phyloP scores from a whole-genome alignment of 1,140 invertebrate genomes.

The Melanaphis sacchari region DNA sequence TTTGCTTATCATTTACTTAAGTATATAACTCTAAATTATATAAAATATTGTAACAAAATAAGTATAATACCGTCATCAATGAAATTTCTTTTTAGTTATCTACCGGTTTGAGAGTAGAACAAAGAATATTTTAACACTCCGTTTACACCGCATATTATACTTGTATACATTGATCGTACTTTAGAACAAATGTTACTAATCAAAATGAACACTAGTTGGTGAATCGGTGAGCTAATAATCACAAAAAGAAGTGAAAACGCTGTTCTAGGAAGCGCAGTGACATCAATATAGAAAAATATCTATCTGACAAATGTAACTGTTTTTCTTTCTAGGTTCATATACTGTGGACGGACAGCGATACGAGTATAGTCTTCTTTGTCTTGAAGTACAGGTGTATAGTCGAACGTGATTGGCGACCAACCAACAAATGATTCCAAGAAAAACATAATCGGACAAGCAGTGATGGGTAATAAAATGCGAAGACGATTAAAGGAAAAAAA shows the following conservation, averaged over 20 bases:
- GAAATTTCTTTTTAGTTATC: background rate
- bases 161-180: conserved; percentile 43
- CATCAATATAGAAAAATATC: background rate
- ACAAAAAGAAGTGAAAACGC: background rate
- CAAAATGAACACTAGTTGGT: background rate
- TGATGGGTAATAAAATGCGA: background rate
- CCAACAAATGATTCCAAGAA: background rate
- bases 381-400: background rate
- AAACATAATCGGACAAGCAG: background rate
- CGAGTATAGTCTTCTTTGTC: background rate
- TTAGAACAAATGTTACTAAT: conserved; percentile 20
- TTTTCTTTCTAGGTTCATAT: background rate
- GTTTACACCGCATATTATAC: background rate
- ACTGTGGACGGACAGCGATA: accelerated
- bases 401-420: background rate
- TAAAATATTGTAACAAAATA: background rate
- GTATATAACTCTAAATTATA: background rate
- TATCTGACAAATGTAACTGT: background rate
- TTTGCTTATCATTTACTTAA: background rate
- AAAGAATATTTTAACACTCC: background rate
- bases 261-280: background rate
- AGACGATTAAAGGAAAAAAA: background rate
- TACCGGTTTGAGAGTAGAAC: background rate
- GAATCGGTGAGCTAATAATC: background rate
- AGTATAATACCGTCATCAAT: background rate